Base-by-base conservation (phyloP, 2,797 vertebrate genomes). In the Hyperoplus immaculatus region DNA sequence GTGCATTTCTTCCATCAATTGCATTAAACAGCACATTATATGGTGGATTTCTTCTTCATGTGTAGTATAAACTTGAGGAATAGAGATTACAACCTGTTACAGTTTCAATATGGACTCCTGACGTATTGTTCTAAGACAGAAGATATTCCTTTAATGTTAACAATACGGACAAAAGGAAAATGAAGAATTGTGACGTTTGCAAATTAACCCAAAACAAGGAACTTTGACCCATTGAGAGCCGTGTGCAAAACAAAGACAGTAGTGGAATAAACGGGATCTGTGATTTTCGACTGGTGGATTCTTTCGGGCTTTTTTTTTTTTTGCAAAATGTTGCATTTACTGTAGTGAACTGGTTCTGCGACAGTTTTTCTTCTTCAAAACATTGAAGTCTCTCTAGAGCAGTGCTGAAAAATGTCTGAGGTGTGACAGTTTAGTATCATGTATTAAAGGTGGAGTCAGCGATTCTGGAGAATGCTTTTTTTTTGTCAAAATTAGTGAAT, bases 301-400 rank as follows among this genome's bases (percentile, higher is more conserved):
- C 29, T 45, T 75, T 64, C 51, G 58, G 64, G 29, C 43, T 58
- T 61, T 85, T 72, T 38, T 85, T 72, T 38, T 50, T 45, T 6
- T 41, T 29, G 29, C 29, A 29, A 29, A 29, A 29, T 29, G 3
- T 29, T 29, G 29, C 29, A 29, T 29, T 29, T 29, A 29, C 29
- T 29, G 29, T 29, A 29, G 29, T 29, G 29, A 29, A 29, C 3
- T 29, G 29, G 29, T 29, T 29, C 29, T 29, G 29, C 29, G 29
- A 29, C 29, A 29, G 21, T 21, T 21, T 21, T 21, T 21, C 21
- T 21, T 21, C 21, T 21, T 21, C 29, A 29, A 29, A 29, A 29
- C 29, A 29, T 29, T 29, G 3, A 29, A 29, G 29, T 29, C 29
- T 29, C 29, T 29, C 29, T 29, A 29, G 29, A 29, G 29, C 29